Percentiles rank a stretch among this genome's conserved stretches.
phyloP scores from a whole-genome alignment of 2,797 vertebrate genomes.

The Delichon dasypus region DNA sequence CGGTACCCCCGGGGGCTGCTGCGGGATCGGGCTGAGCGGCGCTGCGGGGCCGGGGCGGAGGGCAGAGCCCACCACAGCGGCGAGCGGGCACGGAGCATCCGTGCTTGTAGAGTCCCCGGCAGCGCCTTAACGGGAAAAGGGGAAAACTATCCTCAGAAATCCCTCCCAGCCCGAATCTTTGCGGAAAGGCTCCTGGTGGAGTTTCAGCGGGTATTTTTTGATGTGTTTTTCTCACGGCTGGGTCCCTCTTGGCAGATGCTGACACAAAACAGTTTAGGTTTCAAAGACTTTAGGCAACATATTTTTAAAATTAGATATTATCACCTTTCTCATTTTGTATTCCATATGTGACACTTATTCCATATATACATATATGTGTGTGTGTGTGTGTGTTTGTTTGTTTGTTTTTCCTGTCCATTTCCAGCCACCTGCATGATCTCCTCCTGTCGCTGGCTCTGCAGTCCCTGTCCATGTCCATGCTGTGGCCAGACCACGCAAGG shows the following conservation, averaged over 20 bases:
- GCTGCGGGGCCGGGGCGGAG: background rate
- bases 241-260: background rate
- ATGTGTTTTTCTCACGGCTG: background rate
- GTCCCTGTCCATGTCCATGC: background rate
- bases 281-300: background rate
- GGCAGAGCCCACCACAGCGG: background rate
- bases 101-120: background rate
- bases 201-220: background rate
- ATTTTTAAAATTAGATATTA: background rate
- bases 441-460: background rate
- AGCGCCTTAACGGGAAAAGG: rapidly evolving
- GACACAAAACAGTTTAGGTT: background rate
- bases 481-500: rapidly evolving
- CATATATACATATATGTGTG: background rate
- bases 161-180: background rate
- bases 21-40: background rate
- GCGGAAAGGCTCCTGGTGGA: background rate
- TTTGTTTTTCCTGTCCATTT: background rate
- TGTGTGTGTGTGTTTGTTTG: too few relatives aligned
- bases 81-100: background rate
- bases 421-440: background rate
- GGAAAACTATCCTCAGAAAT: background rate
- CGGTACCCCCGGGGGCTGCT: background rate
- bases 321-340: background rate
- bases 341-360: background rate